Conservation (phyloP, 2,797 vertebrate genomes). For the Megaceryle alcyon region DNA sequence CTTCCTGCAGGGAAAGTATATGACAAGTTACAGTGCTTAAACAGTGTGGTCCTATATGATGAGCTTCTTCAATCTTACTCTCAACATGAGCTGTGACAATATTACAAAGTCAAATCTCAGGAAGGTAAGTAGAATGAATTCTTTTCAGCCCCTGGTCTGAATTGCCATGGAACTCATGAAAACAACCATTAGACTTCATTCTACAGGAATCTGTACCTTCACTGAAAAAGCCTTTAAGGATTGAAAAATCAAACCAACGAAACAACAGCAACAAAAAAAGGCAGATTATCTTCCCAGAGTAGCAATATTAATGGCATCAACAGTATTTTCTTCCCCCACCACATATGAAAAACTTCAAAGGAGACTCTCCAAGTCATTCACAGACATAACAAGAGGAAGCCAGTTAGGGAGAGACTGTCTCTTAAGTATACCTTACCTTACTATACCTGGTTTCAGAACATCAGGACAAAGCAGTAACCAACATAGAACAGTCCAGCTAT, state of each 20-base stretch:
- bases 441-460: not conserved
- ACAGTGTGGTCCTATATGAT: not conserved
- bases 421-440: not conserved
- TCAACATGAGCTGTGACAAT: not conserved
- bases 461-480: not conserved
- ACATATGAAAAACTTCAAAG: not conserved
- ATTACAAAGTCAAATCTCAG: not conserved
- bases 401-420: not conserved
- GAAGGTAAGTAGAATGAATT: not conserved
- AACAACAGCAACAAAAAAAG: not conserved
- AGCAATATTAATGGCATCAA: not conserved
- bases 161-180: not conserved
- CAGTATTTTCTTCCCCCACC: not conserved
- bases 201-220: not conserved
- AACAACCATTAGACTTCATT: not conserved
- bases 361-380: not conserved
- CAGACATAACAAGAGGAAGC: not conserved
- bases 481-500: rapidly evolving
- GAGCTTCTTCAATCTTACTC: not conserved
- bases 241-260: not conserved
- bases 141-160: not conserved
- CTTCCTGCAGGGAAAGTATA: not conserved
- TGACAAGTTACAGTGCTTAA: not conserved
- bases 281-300: not conserved
- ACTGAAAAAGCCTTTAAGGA: not conserved